Evolutionary conservation across 2,113 vertebrate species (phyloP), one percentile per base, ranked within the genome.

Genomic region (Salvelinus sp.): DNA sequence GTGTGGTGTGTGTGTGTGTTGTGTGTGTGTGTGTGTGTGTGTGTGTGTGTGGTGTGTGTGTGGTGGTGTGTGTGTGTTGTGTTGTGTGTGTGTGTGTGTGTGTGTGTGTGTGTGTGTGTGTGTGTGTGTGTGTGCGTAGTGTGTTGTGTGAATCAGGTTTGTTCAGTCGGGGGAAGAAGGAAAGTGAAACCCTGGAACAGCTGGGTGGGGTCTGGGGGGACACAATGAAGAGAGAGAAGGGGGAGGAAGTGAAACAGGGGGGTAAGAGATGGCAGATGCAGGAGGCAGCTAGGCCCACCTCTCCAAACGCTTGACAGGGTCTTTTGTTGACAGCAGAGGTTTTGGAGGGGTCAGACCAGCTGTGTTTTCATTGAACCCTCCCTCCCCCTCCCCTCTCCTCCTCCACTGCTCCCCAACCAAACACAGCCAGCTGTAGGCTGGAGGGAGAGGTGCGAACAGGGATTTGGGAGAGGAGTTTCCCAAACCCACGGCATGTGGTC

Each of bases 301-400:
- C 83, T 86, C 74, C 30, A 69, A 78, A 60, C 83, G 70, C 83
- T 89, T 91, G 88, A 92, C 88, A 69, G 87, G 83, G 68, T 58
- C 87, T 89, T 92, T 91, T 91, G 79, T 92, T 92, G 88, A 85
- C 76, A 88, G 92, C 93, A 93, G 91, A 92, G 93, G 88, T 88
- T 90, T 57, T 76, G 83, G 86, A 77, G 85, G 85, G 90, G 89
- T 92, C 86, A 91, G 84, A 90, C 90, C 91, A 93, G 91, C 93
- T 93, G 92, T 92, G 91, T 79, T 88, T 91, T 76, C 50, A 23
- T 63, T 92, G 90, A 90, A 90, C 91, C 87, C 83, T 84, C 70
- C 79, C 69, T 79, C 65, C 69, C n/a, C 76, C 84, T 75, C 77
- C 65, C 77, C 80, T 73, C 82, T 73, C 82, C 75, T 79, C 73